These are phyloP conservation scores for Eledona agricola DNA, from an alignment of 2,888 invertebrate genomes.

Conservation along the genomic window DNA sequence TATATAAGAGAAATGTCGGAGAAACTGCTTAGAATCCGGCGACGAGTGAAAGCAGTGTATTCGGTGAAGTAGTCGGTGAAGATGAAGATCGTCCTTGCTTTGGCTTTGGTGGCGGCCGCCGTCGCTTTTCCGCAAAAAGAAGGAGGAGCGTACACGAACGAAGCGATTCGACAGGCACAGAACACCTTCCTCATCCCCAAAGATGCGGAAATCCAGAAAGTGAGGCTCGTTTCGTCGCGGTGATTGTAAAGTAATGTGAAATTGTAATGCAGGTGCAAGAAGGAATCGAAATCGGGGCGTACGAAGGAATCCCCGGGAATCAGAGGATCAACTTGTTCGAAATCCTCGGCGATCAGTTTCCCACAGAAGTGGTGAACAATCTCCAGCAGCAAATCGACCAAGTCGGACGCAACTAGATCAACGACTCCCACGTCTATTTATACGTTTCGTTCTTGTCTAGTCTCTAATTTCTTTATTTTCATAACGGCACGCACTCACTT, in stretches of 20 bases:
- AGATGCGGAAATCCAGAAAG: slow-evolving; percentile 87
- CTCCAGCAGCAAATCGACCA: slow-evolving; percentile 86
- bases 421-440: slow-evolving; percentile 3
- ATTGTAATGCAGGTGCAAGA: slow-evolving; percentile 76
- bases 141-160: slow-evolving; percentile 83
- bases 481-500: slow-evolving; percentile 3
- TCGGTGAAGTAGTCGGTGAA: slow-evolving; percentile 22
- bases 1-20: slow-evolving; percentile 41
- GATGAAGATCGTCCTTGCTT: slow-evolving; percentile 59
- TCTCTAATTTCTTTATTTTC: slow-evolving; percentile 19
- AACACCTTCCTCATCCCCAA: slow-evolving; percentile 85
- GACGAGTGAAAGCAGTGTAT: slow-evolving; percentile 42
- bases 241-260: too few species aligned
- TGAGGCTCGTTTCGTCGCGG: too few species aligned
- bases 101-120: slow-evolving; percentile 65
- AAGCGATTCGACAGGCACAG: slow-evolving; percentile 88
- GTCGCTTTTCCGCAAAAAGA: slow-evolving; percentile 76
- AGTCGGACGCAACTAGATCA: slow-evolving; percentile 73
- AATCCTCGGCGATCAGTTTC: slow-evolving; percentile 85
- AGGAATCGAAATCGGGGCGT: slow-evolving; percentile 85
- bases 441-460: slow-evolving; percentile 15
- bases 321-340: slow-evolving; percentile 85
- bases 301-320: slow-evolving; percentile 86
- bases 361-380: slow-evolving; percentile 88
- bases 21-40: slow-evolving; percentile 41